Base-by-base conservation (phyloP, 2,797 vertebrate genomes). In the Pseudomugil tenellus region DNA sequence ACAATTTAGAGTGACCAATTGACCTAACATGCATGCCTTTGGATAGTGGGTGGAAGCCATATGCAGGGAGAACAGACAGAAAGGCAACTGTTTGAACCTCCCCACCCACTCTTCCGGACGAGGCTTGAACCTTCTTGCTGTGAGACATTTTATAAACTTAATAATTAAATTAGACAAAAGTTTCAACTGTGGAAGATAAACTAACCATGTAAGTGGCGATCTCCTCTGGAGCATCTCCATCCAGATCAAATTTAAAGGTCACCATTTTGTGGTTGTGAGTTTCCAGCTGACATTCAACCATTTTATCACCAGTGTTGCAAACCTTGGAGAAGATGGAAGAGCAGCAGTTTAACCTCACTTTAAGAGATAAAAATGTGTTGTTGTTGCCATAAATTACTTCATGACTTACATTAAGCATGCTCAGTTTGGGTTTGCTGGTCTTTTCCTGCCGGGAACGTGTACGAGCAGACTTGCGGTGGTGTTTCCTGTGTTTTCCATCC, bases 261-360 rank as follows among this genome's bases (percentile, higher is more conserved):
- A 99, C 98, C 97, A 97, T 99, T 93, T 99, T 99, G 92, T 99
- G 98, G 88, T 99, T 99, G 88, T 99, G 98, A 7, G 98, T 99
- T 84, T 99, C 98, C 61, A 99, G 92, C 83, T 98, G 98, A 76
- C 98, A 99, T 87, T 99, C 98, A 21, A 99, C 98, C 97, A 99
- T 99, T 93, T 99, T 99, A 90, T 99, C 98, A 0, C 98, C 98
- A 0, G 96, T 91, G 80, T 91, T 91, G 58, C 84, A 89, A 66
- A 93, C 91, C 92, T 93, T 67, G 25, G 9, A 16, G 11, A 10
- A 26, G 26, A 14, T 26, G 13, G 25, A 12, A 9, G 2, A 37
- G 21, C 17, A 72, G 11, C 1, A 14, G 25, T 63, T n/a, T n/a
- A 31, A 31, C 29, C 3, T 72, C 14, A 70, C n/a, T 48, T 66